Evolutionary conservation across 1,140 invertebrate species (phyloP), one percentile per base, ranked within the genome.

Genomic region (Bradynema listronoti): DNA sequence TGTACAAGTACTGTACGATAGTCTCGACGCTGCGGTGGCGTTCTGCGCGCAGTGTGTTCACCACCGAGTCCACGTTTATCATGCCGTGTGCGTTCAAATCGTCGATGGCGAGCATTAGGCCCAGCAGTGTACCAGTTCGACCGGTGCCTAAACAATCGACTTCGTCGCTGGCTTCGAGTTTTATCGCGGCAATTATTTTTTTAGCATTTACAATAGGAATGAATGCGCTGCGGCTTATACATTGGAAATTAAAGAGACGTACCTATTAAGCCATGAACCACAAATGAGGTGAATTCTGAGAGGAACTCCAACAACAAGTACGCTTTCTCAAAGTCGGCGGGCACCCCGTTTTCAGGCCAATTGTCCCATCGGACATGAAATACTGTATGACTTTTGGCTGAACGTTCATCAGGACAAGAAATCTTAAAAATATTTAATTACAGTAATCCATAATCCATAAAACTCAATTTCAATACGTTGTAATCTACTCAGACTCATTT

Each of bases 201-300:
- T n/a, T n/a, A n/a, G n/a, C n/a, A n/a, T n/a, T n/a, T n/a, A n/a
- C n/a, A n/a, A n/a, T n/a, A n/a, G n/a, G n/a, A n/a, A n/a, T n/a
- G n/a, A n/a, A n/a, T n/a, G n/a, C n/a, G n/a, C n/a, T n/a, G n/a
- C n/a, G n/a, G n/a, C n/a, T n/a, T n/a, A n/a, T n/a, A n/a, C n/a
- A n/a, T n/a, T n/a, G n/a, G n/a, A n/a, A n/a, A n/a, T n/a, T n/a
- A n/a, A n/a, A n/a, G n/a, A n/a, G n/a, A n/a, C n/a, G n/a, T n/a
- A 63, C 63, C 66, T 5, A 68, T 68, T 7, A 68, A 68, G 36
- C 66, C 70, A 53, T 68, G 66, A 16, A 68, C 66, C 7, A 68
- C 29, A 1, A 43, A 29, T 32, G 7, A 27, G n/a, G 3, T 49
- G 29, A 11, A 68, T 34, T 30, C 58, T 59, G 11, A 27, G 22